Evolutionary conservation across 2,888 invertebrate genomes (phyloP).

Genomic region (Protodeltote pygarga): DNA sequence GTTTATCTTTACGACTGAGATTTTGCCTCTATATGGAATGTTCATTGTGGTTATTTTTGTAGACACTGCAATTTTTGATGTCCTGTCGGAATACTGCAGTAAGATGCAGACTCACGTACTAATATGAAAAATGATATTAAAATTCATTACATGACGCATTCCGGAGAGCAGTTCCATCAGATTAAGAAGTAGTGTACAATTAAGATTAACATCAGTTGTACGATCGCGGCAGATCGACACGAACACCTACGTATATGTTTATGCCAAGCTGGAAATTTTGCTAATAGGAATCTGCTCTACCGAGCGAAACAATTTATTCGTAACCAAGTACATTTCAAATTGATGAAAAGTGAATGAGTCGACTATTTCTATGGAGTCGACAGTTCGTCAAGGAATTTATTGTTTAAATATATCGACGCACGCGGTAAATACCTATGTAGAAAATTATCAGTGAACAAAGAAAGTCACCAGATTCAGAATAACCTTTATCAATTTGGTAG

Average conservation of each 20-base stretch:
- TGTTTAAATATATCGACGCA: conserved; percentile 32
- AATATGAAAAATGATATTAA: conserved; percentile 33
- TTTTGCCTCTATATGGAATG: conserved; percentile 31
- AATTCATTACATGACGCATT: conserved; percentile 36
- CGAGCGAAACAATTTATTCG: conserved; percentile 9
- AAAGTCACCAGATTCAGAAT: conserved; percentile 6
- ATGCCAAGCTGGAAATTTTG: conserved; percentile 20
- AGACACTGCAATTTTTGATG: conserved; percentile 20
- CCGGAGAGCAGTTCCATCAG: conserved; percentile 39
- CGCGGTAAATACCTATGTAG: conserved; percentile 19
- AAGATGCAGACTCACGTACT: conserved; percentile 7
- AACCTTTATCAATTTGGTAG: no score
- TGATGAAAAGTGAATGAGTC: conserved; percentile 12
- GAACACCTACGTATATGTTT: conserved; percentile 23
- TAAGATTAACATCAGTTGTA: conserved; percentile 47
- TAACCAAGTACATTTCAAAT: conserved; percentile 23
- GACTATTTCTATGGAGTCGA: conserved; percentile 14
- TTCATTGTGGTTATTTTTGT: conserved; percentile 22
- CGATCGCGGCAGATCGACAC: conserved; percentile 34
- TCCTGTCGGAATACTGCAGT: conserved; percentile 12
- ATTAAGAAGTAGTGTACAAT: conserved; percentile 45
- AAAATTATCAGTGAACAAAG: conserved; percentile 30
- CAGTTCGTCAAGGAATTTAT: conserved; percentile 38
- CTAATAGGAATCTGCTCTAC: conserved; percentile 26
- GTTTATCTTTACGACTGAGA: conserved; percentile 53